Conservation (phyloP, 2,797 vertebrate genomes). For the Lutjanus campechanus region DNA sequence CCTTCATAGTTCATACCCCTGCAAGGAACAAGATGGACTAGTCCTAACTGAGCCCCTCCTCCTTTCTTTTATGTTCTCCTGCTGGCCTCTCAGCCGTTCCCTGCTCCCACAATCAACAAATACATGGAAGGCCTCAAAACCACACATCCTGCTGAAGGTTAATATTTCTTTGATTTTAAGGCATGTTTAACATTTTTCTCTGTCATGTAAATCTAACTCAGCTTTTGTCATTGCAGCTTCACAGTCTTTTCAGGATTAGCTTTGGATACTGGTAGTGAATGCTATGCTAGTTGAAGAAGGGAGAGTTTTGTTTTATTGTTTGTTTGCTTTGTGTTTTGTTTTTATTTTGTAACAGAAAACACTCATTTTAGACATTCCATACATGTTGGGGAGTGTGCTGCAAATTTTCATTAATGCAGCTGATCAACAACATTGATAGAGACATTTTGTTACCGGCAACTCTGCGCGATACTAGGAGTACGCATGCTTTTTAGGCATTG, state of each 20-base stretch:
- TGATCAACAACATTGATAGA: neutral
- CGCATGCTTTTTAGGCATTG: neutral
- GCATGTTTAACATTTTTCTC: constrained; percentile 35
- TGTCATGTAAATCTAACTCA: constrained; percentile 9
- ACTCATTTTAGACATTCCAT: neutral
- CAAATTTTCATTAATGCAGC: neutral
- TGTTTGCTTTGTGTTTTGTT: neutral
- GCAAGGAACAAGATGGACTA: constrained; percentile 57
- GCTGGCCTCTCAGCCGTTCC: constrained; percentile 50
- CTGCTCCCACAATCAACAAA: constrained; percentile 61
- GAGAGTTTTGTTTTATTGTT: neutral
- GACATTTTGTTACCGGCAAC: neutral
- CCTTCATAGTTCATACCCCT: constrained; percentile 45
- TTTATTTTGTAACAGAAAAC: neutral
- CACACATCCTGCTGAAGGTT: constrained; percentile 63
- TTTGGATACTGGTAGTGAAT: neutral
- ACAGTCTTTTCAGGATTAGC: constrained; percentile 16
- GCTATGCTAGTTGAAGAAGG: constrained; percentile 18
- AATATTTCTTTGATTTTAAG: constrained; percentile 39
- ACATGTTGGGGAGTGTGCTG: neutral
- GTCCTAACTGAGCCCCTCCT: constrained; percentile 69
- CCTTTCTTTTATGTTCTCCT: constrained; percentile 61
- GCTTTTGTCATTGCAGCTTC: constrained; percentile 13
- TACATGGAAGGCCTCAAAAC: constrained; percentile 62
- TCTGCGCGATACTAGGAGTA: neutral